A percentile compares a stretch with the other conserved stretches of the same genome.
phyloP scores from a whole-genome alignment of 2,113 vertebrate genomes.

The human (Homo sapiens) region DNA sequence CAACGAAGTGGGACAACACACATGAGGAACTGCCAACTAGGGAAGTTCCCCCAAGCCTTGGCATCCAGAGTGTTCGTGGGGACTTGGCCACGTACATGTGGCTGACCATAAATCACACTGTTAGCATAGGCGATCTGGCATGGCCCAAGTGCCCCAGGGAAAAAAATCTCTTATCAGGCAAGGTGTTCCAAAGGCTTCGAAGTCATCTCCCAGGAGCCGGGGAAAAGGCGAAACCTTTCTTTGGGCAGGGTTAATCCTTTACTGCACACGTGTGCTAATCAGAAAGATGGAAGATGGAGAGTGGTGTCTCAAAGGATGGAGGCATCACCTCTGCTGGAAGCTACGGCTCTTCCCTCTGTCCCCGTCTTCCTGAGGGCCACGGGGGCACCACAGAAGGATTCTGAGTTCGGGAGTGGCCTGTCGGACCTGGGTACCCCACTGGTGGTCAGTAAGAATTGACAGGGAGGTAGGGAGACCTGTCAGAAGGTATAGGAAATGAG shows the following conservation, averaged over 20 bases:
- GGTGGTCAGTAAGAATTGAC: neutral
- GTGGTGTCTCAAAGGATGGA: neutral
- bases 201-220: neutral
- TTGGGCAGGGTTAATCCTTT: neutral
- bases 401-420: neutral
- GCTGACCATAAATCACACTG: neutral
- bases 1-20: accelerated
- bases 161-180: neutral
- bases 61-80: neutral
- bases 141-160: neutral
- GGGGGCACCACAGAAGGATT: neutral
- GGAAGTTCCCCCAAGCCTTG: accelerated
- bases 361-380: neutral
- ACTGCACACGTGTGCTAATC: neutral
- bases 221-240: neutral
- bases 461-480: no score
- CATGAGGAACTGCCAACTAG: accelerated
- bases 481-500: neutral
- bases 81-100: neutral
- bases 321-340: neutral
- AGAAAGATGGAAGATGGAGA: neutral
- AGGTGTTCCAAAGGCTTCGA: neutral
- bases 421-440: neutral
- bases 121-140: neutral
- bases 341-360: neutral